Base-by-base conservation (phyloP, 2,888 invertebrate genomes). In the Chloroclystis v-ata region DNA sequence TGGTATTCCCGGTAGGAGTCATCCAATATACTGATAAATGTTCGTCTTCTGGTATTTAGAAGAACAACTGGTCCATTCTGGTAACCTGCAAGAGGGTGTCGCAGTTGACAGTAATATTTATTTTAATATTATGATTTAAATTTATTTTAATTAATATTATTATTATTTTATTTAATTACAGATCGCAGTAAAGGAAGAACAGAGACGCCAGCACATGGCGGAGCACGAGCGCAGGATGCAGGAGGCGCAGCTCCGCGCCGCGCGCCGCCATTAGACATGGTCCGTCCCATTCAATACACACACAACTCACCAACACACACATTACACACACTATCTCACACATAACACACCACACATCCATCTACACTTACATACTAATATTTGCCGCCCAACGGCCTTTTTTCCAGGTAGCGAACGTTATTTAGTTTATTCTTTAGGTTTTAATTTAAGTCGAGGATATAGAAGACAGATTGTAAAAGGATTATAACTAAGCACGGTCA, bases 101-200 rank as follows among this genome's bases (percentile, higher is more conserved):
- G n/a, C n/a, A n/a, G n/a, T n/a, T n/a, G n/a, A n/a, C n/a, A n/a
- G n/a, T n/a, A n/a, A n/a, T n/a, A n/a, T n/a, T n/a, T n/a, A n/a
- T n/a, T n/a, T n/a, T n/a, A n/a, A n/a, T n/a, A n/a, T n/a, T n/a
- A n/a, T n/a, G n/a, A n/a, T n/a, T n/a, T n/a, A n/a, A n/a, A n/a
- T n/a, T n/a, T n/a, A n/a, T n/a, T n/a, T n/a, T n/a, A n/a, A n/a
- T n/a, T n/a, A n/a, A n/a, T n/a, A n/a, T n/a, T n/a, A n/a, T n/a
- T n/a, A n/a, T n/a, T n/a, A n/a, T n/a, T n/a, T n/a, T n/a, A n/a
- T n/a, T n/a, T n/a, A n/a, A 8, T 79, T 82, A 25, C 73, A 96
- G 96, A 96, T 97, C 73, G 93, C 94, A 59, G 91, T 94, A 68
- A 96, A 96, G 78, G 96, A 97, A 85, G 94, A 95, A 76, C 93